Evolutionary conservation across 2,797 vertebrate species (phyloP).

Genomic region (Sebastes minor): DNA sequence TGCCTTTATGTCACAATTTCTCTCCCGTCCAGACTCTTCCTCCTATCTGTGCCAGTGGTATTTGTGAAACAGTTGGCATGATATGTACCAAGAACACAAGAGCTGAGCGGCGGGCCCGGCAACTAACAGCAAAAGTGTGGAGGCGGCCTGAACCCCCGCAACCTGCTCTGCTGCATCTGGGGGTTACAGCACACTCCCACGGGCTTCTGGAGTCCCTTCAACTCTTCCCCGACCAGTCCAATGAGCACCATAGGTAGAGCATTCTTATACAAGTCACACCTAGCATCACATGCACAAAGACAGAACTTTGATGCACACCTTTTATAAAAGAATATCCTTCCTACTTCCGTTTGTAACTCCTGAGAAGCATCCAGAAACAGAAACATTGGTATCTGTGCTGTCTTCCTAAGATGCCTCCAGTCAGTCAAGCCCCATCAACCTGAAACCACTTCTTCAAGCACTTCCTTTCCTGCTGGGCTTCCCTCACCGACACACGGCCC

Average conservation of each 20-base stretch:
- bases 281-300: background rate
- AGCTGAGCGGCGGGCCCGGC: constrained; percentile 57
- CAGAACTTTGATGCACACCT: background rate
- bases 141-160: constrained; percentile 79
- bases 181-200: constrained; percentile 87
- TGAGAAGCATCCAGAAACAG: background rate
- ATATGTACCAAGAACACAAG: constrained; percentile 52
- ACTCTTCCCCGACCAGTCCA: constrained; percentile 78
- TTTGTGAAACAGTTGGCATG: background rate
- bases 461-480: background rate
- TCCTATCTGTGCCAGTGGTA: constrained; percentile 79
- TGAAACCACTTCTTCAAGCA: background rate
- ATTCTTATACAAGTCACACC: background rate
- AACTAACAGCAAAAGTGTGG: constrained; percentile 43
- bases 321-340: background rate
- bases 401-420: constrained; percentile 39
- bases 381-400: background rate
- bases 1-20: background rate
- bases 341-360: background rate
- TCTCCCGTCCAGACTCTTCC: constrained; percentile 85
- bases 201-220: constrained; percentile 77
- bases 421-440: background rate
- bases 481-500: background rate
- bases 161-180: constrained; percentile 84
- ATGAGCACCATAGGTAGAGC: constrained; percentile 70